Percentiles rank a stretch among this genome's conserved stretches.
Evolutionary conservation across 2,113 vertebrate species (phyloP).

Genomic region (Cynopterus brachyotis): DNA sequence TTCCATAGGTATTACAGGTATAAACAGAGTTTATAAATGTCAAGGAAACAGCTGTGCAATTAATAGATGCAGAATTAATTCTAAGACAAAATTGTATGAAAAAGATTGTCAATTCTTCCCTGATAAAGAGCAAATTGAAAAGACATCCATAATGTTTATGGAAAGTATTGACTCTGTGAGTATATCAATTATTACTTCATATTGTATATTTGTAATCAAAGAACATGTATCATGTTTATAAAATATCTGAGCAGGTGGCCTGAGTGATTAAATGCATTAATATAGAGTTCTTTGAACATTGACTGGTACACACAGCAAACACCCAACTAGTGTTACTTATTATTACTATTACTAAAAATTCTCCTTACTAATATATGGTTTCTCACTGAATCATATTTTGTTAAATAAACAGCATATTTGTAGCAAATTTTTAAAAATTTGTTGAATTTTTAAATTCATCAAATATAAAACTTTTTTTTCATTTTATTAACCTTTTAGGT

Average conservation of each 20-base stretch:
- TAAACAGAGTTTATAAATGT: constrained; percentile 40
- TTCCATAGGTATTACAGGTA: constrained; percentile 59
- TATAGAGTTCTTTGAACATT: neutral
- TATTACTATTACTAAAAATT: neutral
- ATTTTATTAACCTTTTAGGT: constrained; percentile 74
- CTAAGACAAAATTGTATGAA: constrained; percentile 68
- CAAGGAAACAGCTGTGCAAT: constrained; percentile 39
- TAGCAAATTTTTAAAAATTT: neutral
- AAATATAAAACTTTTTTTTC: neutral
- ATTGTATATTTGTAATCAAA: neutral
- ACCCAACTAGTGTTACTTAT: neutral
- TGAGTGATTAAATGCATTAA: neutral
- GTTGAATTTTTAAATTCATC: neutral
- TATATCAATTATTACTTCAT: constrained; percentile 12
- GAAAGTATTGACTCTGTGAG: constrained; percentile 76
- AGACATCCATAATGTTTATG: constrained; percentile 79
- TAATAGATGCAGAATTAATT: constrained; percentile 50
- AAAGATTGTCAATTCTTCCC: constrained; percentile 77
- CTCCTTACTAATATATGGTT: neutral
- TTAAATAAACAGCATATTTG: neutral
- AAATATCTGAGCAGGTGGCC: neutral
- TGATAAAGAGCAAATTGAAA: constrained; percentile 63
- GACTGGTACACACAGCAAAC: neutral
- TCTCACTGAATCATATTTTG: neutral
- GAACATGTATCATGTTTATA: neutral